Conservation (phyloP, 2,113 vertebrate species). For the Zapus hudsonius region DNA sequence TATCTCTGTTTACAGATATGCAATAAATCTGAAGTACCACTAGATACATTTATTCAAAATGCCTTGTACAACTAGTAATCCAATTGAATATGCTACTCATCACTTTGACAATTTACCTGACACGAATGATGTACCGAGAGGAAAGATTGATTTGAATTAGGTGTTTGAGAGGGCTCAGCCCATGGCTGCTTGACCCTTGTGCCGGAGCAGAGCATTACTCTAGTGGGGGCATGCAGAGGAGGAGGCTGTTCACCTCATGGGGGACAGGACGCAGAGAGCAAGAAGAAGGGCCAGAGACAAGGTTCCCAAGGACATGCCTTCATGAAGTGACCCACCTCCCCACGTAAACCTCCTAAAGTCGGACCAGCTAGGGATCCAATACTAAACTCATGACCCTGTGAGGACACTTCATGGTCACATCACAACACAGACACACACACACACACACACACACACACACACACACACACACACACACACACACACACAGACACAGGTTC, state of each 20-base stretch:
- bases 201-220: neutral
- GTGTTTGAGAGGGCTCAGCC: neutral
- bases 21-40: neutral
- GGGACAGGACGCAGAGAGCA: neutral
- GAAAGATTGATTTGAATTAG: neutral
- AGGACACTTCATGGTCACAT: too few species aligned
- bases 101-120: neutral
- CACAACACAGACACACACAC: neutral
- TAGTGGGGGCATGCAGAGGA: too few species aligned
- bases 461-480: too few species aligned
- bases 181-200: neutral
- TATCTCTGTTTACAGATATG: neutral
- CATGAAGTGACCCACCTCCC: neutral
- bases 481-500: too few species aligned
- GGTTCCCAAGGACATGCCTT: neutral
- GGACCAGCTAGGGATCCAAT: too few species aligned
- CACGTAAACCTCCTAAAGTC: too few species aligned
- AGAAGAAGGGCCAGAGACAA: neutral
- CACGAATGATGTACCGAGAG: too few species aligned
- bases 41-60: constrained; percentile 16
- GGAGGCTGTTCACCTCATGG: neutral
- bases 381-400: too few species aligned
- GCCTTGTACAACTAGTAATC: constrained; percentile 1
- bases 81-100: neutral
- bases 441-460: too few species aligned